A percentile compares a stretch with the other conserved stretches of the same genome.
phyloP scores from a whole-genome alignment of 30 jellyfish, hydroid and myxozoan species.

The Cassiopea xamachana region DNA sequence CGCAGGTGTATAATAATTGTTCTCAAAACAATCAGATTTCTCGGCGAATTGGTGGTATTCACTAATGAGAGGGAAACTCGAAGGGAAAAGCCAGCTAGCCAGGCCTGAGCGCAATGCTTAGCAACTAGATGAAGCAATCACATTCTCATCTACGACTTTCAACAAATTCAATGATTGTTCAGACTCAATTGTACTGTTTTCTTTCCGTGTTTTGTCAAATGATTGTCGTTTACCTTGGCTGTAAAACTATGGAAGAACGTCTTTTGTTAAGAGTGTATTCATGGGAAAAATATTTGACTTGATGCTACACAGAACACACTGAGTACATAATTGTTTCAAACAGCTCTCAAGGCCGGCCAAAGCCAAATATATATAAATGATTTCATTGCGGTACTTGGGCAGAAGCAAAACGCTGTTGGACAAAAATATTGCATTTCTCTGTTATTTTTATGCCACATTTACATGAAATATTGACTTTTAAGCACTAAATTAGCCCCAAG shows the following conservation, averaged over 20 bases:
- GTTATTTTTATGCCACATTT: neutral
- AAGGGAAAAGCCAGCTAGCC: neutral
- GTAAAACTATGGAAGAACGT: neutral
- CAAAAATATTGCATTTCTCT: neutral
- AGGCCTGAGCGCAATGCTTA: neutral
- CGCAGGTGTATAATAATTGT: slow-evolving; percentile 57
- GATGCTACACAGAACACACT: neutral
- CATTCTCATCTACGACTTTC: neutral
- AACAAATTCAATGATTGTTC: neutral
- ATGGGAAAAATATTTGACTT: neutral
- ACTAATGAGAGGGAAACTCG: neutral
- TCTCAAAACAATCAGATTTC: slow-evolving; percentile 6
- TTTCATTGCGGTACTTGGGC: neutral
- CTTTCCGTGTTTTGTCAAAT: neutral
- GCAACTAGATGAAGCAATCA: neutral
- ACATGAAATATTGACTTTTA: too few species aligned
- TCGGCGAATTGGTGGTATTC: neutral
- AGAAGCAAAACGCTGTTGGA: neutral
- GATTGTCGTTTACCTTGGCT: neutral
- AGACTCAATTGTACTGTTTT: slow-evolving; percentile 9
- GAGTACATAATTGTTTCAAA: neutral
- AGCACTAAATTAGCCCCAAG: too few species aligned
- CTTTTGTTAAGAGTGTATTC: neutral
- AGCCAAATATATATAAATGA: neutral
- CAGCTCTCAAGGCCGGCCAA: neutral